These are phyloP conservation scores for Lycopodina hypogea DNA, from an alignment of 37 sponge, comb jelly and placozoan genomes.

Conservation along the genomic window DNA sequence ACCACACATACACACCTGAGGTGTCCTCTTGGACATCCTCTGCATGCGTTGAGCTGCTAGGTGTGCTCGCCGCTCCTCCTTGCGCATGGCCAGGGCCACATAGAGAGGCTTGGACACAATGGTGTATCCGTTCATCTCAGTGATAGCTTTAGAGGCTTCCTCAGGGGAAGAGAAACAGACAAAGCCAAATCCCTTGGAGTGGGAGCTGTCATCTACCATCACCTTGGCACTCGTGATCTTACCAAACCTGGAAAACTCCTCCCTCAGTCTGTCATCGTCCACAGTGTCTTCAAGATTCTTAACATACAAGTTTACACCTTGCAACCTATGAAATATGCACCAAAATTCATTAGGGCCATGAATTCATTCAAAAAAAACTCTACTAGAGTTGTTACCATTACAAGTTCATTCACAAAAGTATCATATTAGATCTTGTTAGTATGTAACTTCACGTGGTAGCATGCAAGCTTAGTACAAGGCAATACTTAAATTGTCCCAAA, in stretches of 20 bases:
- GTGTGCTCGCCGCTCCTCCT: constrained; percentile 95
- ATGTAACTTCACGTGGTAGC: too few relatives aligned
- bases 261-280: constrained; percentile 81
- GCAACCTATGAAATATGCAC: too few relatives aligned
- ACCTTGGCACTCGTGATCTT: constrained; percentile 98
- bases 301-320: constrained; percentile 98
- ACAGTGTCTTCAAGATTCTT: constrained; percentile 99
- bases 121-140: constrained; percentile 97
- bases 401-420: too few relatives aligned
- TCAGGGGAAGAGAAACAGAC: constrained; percentile 98
- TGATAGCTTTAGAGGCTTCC: constrained; percentile 99
- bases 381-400: too few relatives aligned
- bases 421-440: too few relatives aligned
- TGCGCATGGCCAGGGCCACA: constrained; percentile 98
- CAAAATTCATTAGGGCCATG: too few relatives aligned
- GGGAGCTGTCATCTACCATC: constrained; percentile 85
- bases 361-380: too few relatives aligned
- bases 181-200: constrained; percentile 95
- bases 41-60: constrained; percentile 77
- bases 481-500: too few relatives aligned
- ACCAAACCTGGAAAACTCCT: constrained; percentile 94
- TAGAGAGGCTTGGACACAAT: constrained; percentile 96
- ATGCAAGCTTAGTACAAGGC: too few relatives aligned
- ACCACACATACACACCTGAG: constrained; percentile 40
- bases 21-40: constrained; percentile 70